A percentile compares a stretch with the other conserved stretches of the same genome.
These are phyloP conservation scores for Drosophila nigrodunni DNA, from an alignment of 1,140 invertebrate genomes.

Conservation along the genomic window DNA sequence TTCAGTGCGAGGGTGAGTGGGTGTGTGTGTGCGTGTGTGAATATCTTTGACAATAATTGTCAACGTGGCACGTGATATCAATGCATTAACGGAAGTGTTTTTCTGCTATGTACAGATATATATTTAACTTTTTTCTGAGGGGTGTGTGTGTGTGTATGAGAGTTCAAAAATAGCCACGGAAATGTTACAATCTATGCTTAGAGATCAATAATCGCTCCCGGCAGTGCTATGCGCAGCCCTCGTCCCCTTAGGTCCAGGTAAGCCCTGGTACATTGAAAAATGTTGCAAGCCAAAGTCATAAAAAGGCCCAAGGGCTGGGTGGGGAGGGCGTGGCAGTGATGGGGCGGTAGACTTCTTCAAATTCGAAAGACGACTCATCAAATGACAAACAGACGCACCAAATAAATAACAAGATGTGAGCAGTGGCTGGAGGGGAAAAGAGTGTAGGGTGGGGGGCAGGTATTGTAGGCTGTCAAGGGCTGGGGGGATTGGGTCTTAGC, in stretches of 20 bases:
- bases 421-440: not conserved
- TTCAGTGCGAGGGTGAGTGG: not conserved
- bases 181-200: conserved; percentile 70
- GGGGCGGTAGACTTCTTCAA: conserved; percentile 5
- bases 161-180: conserved; percentile 63
- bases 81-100: conserved; percentile 80
- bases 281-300: conserved; percentile 55
- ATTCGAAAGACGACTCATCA: conserved; percentile 24
- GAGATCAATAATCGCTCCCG: conserved; percentile 74
- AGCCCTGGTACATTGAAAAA: conserved; percentile 60
- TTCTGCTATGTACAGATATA: not conserved
- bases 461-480: not conserved
- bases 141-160: not conserved
- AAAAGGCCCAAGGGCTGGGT: conserved; percentile 24
- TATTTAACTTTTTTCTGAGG: not conserved
- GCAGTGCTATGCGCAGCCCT: not conserved
- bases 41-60: conserved; percentile 51
- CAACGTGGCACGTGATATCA: conserved; percentile 73
- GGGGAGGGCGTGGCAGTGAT: not conserved
- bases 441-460: not conserved
- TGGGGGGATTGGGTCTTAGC: conserved; percentile 31
- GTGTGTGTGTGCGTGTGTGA: conserved; percentile 12
- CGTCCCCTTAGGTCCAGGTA: conserved; percentile 30
- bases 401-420: conserved; percentile 70
- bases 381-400: conserved; percentile 80